Evolutionary conservation across 23 tunicate species (phyloP).

Genomic region (Styela clava): DNA sequence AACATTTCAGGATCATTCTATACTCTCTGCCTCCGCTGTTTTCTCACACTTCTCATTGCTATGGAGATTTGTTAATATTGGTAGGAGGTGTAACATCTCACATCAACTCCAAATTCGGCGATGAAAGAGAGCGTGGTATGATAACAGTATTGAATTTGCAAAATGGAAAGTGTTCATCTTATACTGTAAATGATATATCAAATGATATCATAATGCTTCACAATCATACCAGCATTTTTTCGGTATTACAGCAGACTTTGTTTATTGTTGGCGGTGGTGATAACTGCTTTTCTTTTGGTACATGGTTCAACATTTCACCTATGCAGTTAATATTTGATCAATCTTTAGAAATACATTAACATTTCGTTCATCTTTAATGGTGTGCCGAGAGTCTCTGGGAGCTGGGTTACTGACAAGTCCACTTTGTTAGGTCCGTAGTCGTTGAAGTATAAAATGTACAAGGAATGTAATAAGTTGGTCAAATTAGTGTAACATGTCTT

Average conservation of each 20-base stretch:
- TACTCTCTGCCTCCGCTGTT: slow-evolving; percentile 41
- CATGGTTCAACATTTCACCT: slow-evolving; percentile 51
- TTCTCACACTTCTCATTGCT: slow-evolving; percentile 58
- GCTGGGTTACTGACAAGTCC: too few species aligned
- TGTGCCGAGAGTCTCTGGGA: too few species aligned
- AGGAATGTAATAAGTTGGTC: too few species aligned
- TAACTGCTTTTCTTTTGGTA: slow-evolving; percentile 93
- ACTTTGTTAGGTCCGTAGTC: too few species aligned
- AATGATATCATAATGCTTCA: slow-evolving; percentile 31
- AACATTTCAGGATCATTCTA: neutral
- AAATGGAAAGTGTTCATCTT: neutral
- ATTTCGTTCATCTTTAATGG: too few species aligned
- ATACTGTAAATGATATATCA: neutral
- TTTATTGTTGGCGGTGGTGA: slow-evolving; percentile 74
- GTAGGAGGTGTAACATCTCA: slow-evolving; percentile 67
- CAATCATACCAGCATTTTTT: slow-evolving; percentile 40
- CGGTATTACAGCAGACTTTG: neutral
- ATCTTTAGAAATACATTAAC: too few species aligned
- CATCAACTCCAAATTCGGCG: neutral
- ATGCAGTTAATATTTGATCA: slow-evolving; percentile 22
- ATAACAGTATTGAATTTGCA: slow-evolving; percentile 37
- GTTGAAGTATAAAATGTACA: too few species aligned
- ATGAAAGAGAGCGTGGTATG: neutral
- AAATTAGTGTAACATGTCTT: too few species aligned
- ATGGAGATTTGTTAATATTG: slow-evolving; percentile 23